Base-by-base conservation (phyloP, 2,797 vertebrate genomes). In the Loriculus beryllinus region DNA sequence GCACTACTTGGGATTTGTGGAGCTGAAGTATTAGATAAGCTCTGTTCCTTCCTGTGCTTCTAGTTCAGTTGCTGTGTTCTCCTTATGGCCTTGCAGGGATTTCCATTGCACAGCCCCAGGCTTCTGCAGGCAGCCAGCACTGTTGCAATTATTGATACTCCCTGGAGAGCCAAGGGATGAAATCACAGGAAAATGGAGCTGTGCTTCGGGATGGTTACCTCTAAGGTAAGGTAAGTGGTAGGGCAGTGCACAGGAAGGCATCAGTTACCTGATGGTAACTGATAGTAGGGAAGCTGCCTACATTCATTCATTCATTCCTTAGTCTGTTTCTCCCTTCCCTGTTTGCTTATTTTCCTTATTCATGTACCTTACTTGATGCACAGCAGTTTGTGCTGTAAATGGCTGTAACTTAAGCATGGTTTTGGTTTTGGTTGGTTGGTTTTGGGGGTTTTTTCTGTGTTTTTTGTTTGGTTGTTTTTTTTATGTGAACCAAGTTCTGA, bases 301-400 rank as follows among this genome's bases (percentile, higher is more conserved):
- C 0, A 0, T 26, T 49, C 6, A 0, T 21, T 49, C 6, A 0
- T 21, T 47, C 8, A 18, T 65, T 86, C 33, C 9, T 82, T 8
- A 9, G 16, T 13, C 48, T 7, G 4, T 14, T 56, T 88, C 26
- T 85, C 23, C 33, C 48, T 70, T 75, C 5, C 4, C 14, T 31
- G 20, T 47, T 71, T 54, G 35, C 26, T 81, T 42, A 23, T 81
- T 71, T 64, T 16, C 33, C 15, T 39, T 17, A 26, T 56, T 70
- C 28, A 75, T 1, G 2, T 26, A 2, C 40, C 19, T 49, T 25
- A 6, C 15, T 64, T 37, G 42, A 5, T 45, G 29, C 11, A 6
- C 5, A 59, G 14, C 19, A n/a, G 28, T 20, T 39, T 39, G 26
- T 75, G 71, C 64, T 82, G 42, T 25, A 26, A 10, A 67, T 2